These are phyloP conservation scores for Crenuchus spilurus DNA, from an alignment of 2,797 vertebrate genomes.

Conservation along the genomic window DNA sequence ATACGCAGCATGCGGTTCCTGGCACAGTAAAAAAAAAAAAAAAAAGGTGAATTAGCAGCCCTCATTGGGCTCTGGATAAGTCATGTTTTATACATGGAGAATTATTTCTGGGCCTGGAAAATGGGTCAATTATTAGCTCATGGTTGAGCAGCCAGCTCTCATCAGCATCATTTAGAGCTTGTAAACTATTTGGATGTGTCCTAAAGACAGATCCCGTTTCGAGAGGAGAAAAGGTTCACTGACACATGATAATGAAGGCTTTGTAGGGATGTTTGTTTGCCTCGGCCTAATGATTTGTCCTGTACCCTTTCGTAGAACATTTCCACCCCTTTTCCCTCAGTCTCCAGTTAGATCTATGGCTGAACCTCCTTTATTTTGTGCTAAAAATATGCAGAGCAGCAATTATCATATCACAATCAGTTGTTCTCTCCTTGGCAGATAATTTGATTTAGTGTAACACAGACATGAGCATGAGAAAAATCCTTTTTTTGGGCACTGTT, in stretches of 20 bases:
- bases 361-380: conserved; percentile 55
- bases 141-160: conserved; percentile 51
- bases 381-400: conserved; percentile 68
- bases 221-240: conserved; percentile 42
- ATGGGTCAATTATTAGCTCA: conserved; percentile 68
- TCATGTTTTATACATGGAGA: conserved; percentile 58
- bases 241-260: conserved; percentile 54
- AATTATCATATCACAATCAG: conserved; percentile 12
- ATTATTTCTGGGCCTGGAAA: conserved; percentile 63
- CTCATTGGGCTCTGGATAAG: conserved; percentile 44
- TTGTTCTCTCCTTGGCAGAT: not conserved
- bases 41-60: conserved; percentile 51
- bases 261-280: conserved; percentile 62
- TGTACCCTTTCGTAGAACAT: conserved; percentile 64
- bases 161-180: conserved; percentile 46
- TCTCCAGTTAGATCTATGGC: conserved; percentile 48
- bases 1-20: conserved; percentile 58
- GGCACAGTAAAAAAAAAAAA: conserved; percentile 43
- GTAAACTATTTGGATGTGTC: conserved; percentile 50
- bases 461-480: not conserved
- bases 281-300: conserved; percentile 63
- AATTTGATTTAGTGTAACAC: conserved; percentile 10
- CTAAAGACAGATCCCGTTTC: conserved; percentile 46
- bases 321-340: conserved; percentile 11
- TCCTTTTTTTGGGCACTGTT: not conserved